Evolutionary conservation across 2,888 invertebrate genomes (phyloP).

Genomic region (Caenorhabditis sulstoni): DNA sequence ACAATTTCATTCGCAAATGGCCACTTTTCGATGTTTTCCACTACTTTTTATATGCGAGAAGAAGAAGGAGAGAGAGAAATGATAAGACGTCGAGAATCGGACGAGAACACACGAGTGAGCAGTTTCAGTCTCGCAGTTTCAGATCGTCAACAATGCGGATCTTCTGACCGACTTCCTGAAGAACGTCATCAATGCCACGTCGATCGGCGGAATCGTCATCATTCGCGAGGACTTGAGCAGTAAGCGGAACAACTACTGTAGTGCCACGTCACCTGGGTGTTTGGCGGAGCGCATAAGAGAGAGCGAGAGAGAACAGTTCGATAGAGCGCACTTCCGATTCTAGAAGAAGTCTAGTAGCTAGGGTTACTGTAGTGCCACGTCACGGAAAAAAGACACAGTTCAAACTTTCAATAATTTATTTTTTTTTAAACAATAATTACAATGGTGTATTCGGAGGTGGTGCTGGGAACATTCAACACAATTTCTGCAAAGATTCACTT

Average conservation of each 20-base stretch:
- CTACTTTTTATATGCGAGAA: background rate
- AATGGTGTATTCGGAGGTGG: no score
- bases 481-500: no score
- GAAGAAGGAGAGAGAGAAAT: conserved; percentile 1
- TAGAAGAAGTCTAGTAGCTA: no score
- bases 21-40: conserved; percentile 24
- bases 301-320: no score
- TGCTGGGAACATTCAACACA: no score
- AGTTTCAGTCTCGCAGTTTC: conserved; percentile 15
- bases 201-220: conserved; percentile 67
- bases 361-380: no score
- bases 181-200: conserved; percentile 56
- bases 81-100: background rate
- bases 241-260: conserved; percentile 23
- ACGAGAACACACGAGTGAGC: background rate
- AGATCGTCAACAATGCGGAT: conserved; percentile 57
- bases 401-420: no score
- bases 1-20: conserved; percentile 8
- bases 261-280: background rate
- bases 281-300: no score
- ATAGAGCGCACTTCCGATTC: no score
- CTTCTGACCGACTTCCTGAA: conserved; percentile 61
- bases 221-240: conserved; percentile 71
- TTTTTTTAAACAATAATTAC: no score
- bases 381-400: no score